Conservation (phyloP, 2,113 vertebrate species). For the Poeciliopsis prolifica region DNA sequence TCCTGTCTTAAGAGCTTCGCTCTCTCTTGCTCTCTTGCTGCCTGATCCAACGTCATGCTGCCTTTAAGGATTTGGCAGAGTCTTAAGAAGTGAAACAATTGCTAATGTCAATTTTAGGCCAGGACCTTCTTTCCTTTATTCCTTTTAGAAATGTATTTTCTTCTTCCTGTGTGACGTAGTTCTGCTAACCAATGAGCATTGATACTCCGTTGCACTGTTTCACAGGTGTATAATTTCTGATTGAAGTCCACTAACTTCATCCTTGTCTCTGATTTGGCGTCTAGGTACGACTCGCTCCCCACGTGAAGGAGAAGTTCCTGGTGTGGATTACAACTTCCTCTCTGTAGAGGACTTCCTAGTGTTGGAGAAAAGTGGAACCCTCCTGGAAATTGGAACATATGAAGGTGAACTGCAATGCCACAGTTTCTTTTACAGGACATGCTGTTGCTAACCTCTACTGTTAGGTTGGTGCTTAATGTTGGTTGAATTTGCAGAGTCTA, state of each 20-base stretch:
- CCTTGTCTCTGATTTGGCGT: constrained; percentile 33
- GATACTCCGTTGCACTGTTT: no score
- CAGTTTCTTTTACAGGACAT: not conserved
- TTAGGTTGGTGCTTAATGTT: not conserved
- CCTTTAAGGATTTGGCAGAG: not conserved
- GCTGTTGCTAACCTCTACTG: not conserved
- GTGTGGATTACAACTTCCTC: constrained; percentile 97
- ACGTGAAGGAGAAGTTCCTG: constrained; percentile 94
- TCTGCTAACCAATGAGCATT: not conserved
- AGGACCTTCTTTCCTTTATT: not conserved
- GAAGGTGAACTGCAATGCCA: constrained; percentile 83
- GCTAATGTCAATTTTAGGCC: not conserved
- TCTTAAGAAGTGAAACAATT: not conserved
- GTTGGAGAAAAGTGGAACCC: constrained; percentile 92
- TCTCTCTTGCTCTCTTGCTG: not conserved
- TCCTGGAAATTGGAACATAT: constrained; percentile 97
- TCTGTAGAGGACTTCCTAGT: constrained; percentile 93
- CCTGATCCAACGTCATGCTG: not conserved
- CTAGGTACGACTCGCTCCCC: constrained; percentile 95
- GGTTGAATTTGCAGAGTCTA: no score
- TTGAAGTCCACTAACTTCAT: constrained; percentile 1
- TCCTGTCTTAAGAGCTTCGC: no score
- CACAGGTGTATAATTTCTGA: not conserved
- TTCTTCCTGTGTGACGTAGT: not conserved
- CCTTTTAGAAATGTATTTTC: not conserved